Evolutionary conservation across 2,888 invertebrate species (phyloP), one percentile per base, ranked within the genome.

Genomic region (Hydrotaea cyrtoneurina): DNA sequence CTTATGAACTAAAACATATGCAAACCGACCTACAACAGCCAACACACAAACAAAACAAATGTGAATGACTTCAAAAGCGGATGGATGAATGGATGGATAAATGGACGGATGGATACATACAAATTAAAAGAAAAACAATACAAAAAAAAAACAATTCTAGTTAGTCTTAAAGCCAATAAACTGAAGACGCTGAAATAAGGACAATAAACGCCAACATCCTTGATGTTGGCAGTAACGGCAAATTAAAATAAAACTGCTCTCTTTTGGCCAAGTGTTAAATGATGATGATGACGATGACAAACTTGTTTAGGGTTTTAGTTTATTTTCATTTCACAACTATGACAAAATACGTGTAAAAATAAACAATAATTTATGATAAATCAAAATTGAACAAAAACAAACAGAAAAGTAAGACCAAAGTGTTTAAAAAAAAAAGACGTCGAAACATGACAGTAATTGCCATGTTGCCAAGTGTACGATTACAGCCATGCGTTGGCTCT

Each of bases 401-500:
- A 1, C 50, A 10, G 76, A 80, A 26, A 55, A n/a, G 82, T 75
- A 50, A 79, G 13, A 57, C 23, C 11, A 59, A 59, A 23, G 55
- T 55, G 59, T 15, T 59, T 23, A 26, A 66, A 71, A 83, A 66
- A 71, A 83, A 78, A 74, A 66, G 15, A 80, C 69, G 59, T 80
- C 66, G 26, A 11, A 64, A 39, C 39, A 84, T 82, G 78, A 53
- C 83, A 71, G 73, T 78, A 80, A 82, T 80, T 59, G 66, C 73
- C 78, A 85, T 82, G 82, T 83, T 86, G 83, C 78, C 31, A 31
- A 31, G 31, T 31, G 31, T 31, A 31, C 31, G 31, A 4, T 31
- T 31, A 31, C 31, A 31, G 31, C 31, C 82, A 86, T 79, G 87
- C 87, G 85, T 86, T 89, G 88, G 86, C 86, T 87, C 86, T 90